Evolutionary conservation across 37 sponge, comb jelly and placozoan species (phyloP), one percentile per base, ranked within the genome.

Genomic region (Dysidea cf. avara): DNA sequence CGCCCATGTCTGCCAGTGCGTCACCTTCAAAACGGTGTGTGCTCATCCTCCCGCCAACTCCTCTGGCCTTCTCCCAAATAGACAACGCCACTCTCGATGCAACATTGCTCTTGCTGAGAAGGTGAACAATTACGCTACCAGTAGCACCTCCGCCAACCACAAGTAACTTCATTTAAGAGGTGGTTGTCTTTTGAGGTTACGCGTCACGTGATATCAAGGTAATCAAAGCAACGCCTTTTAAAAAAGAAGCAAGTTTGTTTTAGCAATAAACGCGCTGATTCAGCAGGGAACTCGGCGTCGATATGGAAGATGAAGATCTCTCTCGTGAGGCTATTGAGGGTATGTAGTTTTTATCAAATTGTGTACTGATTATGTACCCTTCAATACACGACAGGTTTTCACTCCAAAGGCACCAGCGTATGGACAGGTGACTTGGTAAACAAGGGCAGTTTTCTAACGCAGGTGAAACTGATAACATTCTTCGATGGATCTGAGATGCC

Each of bases 71-170:
- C 13, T 86, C 86, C 86, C 86, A 86, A 26, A 86, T 32, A 9
- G 80, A 61, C 11, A 82, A 20, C 18, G 46, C 26, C 7, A 54
- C 25, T 26, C 20, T 70, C 13, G 29, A 37, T 39, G 18, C 53
- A 6, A 9, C 36, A 16, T 34, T 9, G 46, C 46, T 43, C 46
- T 61, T 66, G 11, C 53, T 17, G 22, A 86, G 80, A 16, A 79
- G 47, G 20, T 57, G 16, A 17, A 74, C 80, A n/a, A 59, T 79
- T 16, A 86, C 35, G 7, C 75, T 60, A 2, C 86, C 86, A 0
- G 86, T 86, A 1, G 71, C 21, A 12, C 86, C 86, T 25, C 69
- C 75, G 21, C 86, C 86, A 17, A 86, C 79, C n/a, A 86, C 66
- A 54, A 86, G 53, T 18, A 86, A 29, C 54, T 68, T 61, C 43